Evolutionary conservation across 2,113 vertebrate species (phyloP).

Genomic region (pig (Sus scrofa)): T2T-Sscrofa CM000830.6:119962501-119963000

Average conservation of each 20-base stretch:
- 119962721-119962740: slow-evolving; percentile 45
- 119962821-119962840: neutral
- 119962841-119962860: slow-evolving; percentile 38
- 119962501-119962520: slow-evolving; percentile 19
- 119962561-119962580: slow-evolving; percentile 47
- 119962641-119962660: slow-evolving; percentile 60
- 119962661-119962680: slow-evolving; percentile 64
- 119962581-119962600: slow-evolving; percentile 51
- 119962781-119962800: slow-evolving; percentile 45
- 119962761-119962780: slow-evolving; percentile 45
- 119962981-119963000: slow-evolving; percentile 13
- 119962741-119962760: slow-evolving; percentile 60
- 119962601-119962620: slow-evolving; percentile 42
- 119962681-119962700: slow-evolving; percentile 29
- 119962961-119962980: slow-evolving; percentile 61
- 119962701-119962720: slow-evolving; percentile 15
- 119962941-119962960: slow-evolving; percentile 38
- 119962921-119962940: slow-evolving; percentile 50
- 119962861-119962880: slow-evolving; percentile 31
- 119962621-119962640: slow-evolving; percentile 30
- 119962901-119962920: slow-evolving; percentile 22
- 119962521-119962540: neutral
- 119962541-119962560: neutral
- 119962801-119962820: slow-evolving; percentile 24
- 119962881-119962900: slow-evolving; percentile 40